phyloP scores from a whole-genome alignment of 2,888 invertebrate genomes.

The Dryobotodes eremita region DNA sequence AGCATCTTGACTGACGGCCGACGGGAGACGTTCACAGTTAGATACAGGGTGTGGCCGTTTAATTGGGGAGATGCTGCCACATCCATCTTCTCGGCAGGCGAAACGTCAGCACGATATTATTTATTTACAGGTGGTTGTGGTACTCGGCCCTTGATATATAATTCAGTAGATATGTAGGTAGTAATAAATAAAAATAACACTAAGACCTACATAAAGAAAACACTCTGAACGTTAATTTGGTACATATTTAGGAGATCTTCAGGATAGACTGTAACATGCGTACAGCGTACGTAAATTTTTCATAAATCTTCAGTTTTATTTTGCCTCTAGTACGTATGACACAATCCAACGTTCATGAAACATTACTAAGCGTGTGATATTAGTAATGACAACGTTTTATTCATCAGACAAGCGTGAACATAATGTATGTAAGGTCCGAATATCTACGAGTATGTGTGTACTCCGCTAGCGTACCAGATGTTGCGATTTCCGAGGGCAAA shows the following conservation, averaged over 20 bases:
- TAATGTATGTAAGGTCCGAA: slow-evolving; percentile 71
- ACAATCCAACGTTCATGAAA: slow-evolving; percentile 32
- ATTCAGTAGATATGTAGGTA: neutral
- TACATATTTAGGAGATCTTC: neutral
- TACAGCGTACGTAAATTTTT: neutral
- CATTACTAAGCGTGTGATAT: slow-evolving; percentile 65
- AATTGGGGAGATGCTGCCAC: slow-evolving; percentile 13
- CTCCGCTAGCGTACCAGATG: slow-evolving; percentile 82
- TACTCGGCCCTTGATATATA: slow-evolving; percentile 17
- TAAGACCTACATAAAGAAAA: neutral
- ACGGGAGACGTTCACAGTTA: slow-evolving; percentile 20
- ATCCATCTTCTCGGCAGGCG: slow-evolving; percentile 28
- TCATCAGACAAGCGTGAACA: slow-evolving; percentile 73
- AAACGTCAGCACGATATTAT: slow-evolving; percentile 46
- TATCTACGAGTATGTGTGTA: slow-evolving; percentile 66
- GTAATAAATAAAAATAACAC: neutral
- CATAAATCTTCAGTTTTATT: neutral
- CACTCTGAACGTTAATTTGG: neutral
- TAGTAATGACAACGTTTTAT: slow-evolving; percentile 60
- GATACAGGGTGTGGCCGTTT: slow-evolving; percentile 14
- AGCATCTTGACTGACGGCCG: slow-evolving; percentile 18
- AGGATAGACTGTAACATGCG: neutral
- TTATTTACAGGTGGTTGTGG: slow-evolving; percentile 33
- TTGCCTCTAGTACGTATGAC: neutral
- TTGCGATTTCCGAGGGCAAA: slow-evolving; percentile 85